These are phyloP conservation scores for Gryllus longicercus DNA, from an alignment of 2,888 invertebrate species.

Conservation along the genomic window DNA sequence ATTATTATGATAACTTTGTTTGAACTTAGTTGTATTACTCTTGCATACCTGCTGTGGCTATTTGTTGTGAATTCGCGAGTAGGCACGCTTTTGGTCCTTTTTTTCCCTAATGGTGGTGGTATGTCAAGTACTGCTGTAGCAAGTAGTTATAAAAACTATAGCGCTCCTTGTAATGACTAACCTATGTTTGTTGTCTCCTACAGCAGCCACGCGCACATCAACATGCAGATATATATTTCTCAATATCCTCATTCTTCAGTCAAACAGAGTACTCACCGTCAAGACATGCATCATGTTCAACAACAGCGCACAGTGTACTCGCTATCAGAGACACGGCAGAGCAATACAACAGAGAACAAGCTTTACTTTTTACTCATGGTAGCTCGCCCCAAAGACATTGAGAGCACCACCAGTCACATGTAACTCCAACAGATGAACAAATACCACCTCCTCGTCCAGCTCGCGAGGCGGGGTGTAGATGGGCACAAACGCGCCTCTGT, in stretches of 20 bases:
- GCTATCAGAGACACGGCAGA: slow-evolving; percentile 10
- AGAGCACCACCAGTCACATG: background rate
- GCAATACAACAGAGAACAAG: slow-evolving; percentile 2
- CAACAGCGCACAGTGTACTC: slow-evolving; percentile 17
- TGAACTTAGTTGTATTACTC: no score
- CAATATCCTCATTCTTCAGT: background rate
- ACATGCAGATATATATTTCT: background rate
- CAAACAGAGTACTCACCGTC: slow-evolving; percentile 12
- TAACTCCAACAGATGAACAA: slow-evolving; percentile 6
- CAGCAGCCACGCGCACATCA: slow-evolving; percentile 19
- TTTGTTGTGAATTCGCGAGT: no score
- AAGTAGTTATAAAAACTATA: no score
- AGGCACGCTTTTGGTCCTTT: no score
- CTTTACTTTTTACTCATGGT: background rate
- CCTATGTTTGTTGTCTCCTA: background rate
- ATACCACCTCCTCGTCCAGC: background rate
- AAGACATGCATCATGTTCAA: slow-evolving; percentile 1
- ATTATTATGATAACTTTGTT: no score
- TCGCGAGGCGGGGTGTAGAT: background rate
- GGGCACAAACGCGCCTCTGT: no score
- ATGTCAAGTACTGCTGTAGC: no score
- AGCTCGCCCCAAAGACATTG: background rate
- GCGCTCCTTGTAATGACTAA: no score
- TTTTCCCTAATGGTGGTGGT: no score
- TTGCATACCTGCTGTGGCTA: no score